Percentiles rank a stretch among this genome's conserved stretches.
Conservation (phyloP, 2,113 vertebrate genomes). For the Neopipo cinnamomea region DNA sequence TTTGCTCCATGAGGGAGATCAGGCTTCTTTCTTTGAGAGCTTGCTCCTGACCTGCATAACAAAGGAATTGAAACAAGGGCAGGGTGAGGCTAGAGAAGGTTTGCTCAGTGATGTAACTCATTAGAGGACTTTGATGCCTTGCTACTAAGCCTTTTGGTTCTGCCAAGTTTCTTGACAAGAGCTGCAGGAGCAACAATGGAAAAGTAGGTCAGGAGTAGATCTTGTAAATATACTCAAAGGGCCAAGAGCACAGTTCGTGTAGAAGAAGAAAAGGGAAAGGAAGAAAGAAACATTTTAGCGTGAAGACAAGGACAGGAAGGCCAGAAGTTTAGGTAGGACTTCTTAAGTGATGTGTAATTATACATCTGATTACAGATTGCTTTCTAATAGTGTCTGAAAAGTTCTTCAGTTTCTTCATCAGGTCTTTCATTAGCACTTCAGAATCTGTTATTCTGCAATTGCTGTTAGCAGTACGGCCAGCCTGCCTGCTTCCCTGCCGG, state of each 20-base stretch:
- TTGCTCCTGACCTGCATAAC: slow-evolving; percentile 33
- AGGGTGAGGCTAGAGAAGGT: neutral
- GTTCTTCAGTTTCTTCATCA: neutral
- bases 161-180: slow-evolving; percentile 48
- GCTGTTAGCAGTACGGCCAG: neutral
- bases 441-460: neutral
- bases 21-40: slow-evolving; percentile 4
- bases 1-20: neutral
- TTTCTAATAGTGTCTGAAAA: neutral
- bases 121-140: neutral
- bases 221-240: slow-evolving; percentile 14
- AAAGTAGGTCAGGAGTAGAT: slow-evolving; percentile 52
- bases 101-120: slow-evolving; percentile 19
- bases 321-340: neutral
- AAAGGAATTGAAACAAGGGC: slow-evolving; percentile 23
- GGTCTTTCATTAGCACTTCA: neutral
- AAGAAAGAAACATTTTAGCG: neutral
- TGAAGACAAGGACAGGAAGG: neutral
- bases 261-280: neutral
- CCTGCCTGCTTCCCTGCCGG: neutral
- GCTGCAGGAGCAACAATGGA: slow-evolving; percentile 11
- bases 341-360: neutral
- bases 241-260: neutral
- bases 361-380: neutral
- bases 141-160: slow-evolving; percentile 2